Percentiles rank a stretch among this genome's conserved stretches.
phyloP scores from a whole-genome alignment of 30 jellyfish, hydroid and myxozoan genomes.

The Aurelia sp. region DNA sequence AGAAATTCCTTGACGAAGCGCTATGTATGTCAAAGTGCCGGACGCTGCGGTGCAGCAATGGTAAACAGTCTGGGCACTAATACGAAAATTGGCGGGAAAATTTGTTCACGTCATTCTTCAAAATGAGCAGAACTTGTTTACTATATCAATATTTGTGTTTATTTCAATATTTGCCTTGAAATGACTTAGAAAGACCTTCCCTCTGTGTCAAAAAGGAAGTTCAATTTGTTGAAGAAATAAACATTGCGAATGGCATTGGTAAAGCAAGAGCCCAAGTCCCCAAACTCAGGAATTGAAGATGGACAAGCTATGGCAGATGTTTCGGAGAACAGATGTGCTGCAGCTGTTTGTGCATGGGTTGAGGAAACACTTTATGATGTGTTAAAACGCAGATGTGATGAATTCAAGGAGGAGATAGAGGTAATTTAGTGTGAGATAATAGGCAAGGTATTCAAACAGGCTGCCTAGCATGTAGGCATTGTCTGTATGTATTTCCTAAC shows the following conservation, averaged over 20 bases:
- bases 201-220: too few species aligned
- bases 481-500: too few species aligned
- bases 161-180: too few species aligned
- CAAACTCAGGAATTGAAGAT: background rate
- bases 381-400: background rate
- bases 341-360: background rate
- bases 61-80: background rate
- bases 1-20: too few species aligned
- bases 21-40: too few species aligned
- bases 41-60: too few species aligned
- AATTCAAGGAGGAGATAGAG: background rate
- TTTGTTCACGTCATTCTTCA: background rate
- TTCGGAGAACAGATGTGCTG: background rate
- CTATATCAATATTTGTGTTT: too few species aligned
- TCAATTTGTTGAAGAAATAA: too few species aligned
- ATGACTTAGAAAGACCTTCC: too few species aligned
- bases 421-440: background rate
- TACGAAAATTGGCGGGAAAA: constrained; percentile 3
- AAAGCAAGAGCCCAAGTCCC: constrained; percentile 14
- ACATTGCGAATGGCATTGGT: background rate
- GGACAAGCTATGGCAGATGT: background rate
- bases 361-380: background rate
- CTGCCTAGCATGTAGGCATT: too few species aligned
- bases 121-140: too few species aligned
- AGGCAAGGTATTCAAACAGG: too few species aligned